Conservation (phyloP, 2,113 vertebrate species). For the Pantherophis guttatus region DNA sequence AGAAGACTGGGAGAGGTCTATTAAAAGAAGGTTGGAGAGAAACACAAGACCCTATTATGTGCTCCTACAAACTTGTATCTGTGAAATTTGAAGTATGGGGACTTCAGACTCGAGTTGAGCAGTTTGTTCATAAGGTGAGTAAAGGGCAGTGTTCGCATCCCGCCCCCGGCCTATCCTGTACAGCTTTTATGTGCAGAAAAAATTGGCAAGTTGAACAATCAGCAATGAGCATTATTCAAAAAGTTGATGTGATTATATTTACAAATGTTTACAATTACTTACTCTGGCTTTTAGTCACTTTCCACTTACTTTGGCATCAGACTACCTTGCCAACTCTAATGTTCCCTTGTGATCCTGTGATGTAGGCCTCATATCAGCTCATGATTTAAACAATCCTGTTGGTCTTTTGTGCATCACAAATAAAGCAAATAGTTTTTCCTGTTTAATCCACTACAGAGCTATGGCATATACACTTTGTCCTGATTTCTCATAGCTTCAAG, state of each 20-base stretch:
- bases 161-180: neutral
- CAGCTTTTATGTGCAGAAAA: neutral
- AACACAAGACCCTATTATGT: conserved; percentile 93
- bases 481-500: neutral
- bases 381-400: neutral
- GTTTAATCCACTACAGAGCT: neutral
- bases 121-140: conserved; percentile 97
- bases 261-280: neutral
- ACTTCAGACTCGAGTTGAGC: conserved; percentile 95
- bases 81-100: conserved; percentile 99
- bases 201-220: neutral
- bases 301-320: neutral
- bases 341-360: neutral
- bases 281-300: neutral
- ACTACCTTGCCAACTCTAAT: neutral
- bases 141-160: conserved; percentile 8
- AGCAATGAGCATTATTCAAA: neutral
- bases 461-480: neutral
- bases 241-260: neutral
- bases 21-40: conserved; percentile 93
- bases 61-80: conserved; percentile 97
- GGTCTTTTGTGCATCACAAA: neutral
- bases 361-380: neutral
- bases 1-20: conserved; percentile 88
- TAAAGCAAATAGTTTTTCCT: neutral